Conservation (phyloP, 2,113 vertebrate genomes). For the Chrysemys picta region DNA sequence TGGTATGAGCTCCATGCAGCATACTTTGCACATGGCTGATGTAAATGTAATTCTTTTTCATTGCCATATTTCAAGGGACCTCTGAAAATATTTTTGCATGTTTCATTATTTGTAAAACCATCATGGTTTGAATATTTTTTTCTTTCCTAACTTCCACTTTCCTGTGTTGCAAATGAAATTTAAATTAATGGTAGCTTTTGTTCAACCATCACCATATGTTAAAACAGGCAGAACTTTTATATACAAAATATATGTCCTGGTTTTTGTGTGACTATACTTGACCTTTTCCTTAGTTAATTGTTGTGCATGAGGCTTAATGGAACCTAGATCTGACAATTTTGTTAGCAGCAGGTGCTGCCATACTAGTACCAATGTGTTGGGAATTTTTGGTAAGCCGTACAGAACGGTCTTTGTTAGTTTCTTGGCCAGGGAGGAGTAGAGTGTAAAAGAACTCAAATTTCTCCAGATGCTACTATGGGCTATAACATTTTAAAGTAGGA, state of each 20-base stretch:
- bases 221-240: not conserved
- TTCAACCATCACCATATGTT: not conserved
- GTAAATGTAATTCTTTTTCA: not conserved
- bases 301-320: not conserved
- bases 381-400: not conserved
- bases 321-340: not conserved
- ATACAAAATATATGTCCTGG: not conserved
- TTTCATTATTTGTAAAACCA: not conserved
- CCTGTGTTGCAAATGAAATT: not conserved
- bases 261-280: not conserved
- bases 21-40: not conserved
- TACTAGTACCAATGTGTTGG: not conserved
- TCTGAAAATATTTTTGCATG: not conserved
- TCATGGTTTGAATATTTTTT: not conserved
- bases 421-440: not conserved
- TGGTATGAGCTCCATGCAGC: not conserved
- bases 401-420: not conserved
- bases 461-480: not conserved
- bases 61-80: not conserved
- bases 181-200: not conserved
- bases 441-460: not conserved
- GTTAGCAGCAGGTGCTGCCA: constrained; percentile 2
- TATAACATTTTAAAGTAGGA: too few relatives aligned
- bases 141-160: not conserved
- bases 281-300: not conserved